phyloP scores from a whole-genome alignment of 1,140 invertebrate genomes.

The Notospermus geniculatus region DNA sequence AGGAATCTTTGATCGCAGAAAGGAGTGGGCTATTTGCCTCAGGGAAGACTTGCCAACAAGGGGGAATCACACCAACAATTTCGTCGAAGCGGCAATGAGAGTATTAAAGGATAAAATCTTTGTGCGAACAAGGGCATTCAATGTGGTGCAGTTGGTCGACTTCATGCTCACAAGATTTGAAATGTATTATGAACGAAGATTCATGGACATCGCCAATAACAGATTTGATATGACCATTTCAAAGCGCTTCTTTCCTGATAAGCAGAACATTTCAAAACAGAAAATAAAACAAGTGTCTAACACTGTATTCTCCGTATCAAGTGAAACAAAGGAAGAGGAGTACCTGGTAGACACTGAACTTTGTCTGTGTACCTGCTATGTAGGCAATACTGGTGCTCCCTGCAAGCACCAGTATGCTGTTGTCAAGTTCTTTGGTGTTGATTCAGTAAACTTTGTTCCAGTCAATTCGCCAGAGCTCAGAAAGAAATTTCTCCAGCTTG shows the following conservation, averaged over 20 bases:
- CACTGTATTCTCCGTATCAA: neutral
- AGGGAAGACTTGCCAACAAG: neutral
- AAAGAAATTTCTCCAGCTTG: too few species aligned
- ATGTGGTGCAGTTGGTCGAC: slow-evolving; percentile 12
- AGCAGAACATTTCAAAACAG: neutral
- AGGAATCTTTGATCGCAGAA: neutral
- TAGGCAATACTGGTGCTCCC: neutral
- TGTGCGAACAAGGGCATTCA: slow-evolving; percentile 13
- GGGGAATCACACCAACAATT: slow-evolving; percentile 17
- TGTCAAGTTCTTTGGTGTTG: neutral
- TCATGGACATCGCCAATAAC: slow-evolving; percentile 13
- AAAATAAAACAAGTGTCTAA: neutral
- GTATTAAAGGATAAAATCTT: slow-evolving; percentile 17
- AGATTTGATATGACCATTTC: slow-evolving; percentile 6
- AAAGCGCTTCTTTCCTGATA: neutral
- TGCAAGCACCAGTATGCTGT: slow-evolving; percentile 7
- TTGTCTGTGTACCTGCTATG: neutral
- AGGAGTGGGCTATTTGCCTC: slow-evolving; percentile 9
- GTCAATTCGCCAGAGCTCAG: too few species aligned
- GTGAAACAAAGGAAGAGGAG: neutral
- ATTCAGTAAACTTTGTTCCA: neutral
- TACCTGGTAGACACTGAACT: neutral
- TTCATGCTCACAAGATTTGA: neutral
- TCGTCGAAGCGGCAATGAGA: slow-evolving; percentile 11
- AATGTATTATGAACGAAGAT: slow-evolving; percentile 1